A percentile compares a stretch with the other conserved stretches of the same genome.
Conservation (phyloP, 2,888 invertebrate species). For the Chaitophorus viminalis region DNA sequence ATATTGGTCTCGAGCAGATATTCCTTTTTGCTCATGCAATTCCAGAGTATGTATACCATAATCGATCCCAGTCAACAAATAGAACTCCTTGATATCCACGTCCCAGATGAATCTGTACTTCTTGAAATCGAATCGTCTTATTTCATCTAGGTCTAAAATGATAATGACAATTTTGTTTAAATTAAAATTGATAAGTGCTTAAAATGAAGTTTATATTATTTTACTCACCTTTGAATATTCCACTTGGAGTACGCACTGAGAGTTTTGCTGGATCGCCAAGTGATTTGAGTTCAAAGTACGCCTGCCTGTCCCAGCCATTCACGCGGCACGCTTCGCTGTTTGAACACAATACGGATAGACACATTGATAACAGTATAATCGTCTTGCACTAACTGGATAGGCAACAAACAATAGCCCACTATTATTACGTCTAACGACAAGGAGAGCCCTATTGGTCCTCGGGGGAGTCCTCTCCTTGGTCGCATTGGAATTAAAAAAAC, state of each 20-base stretch:
- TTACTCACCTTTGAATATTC: conserved; percentile 68
- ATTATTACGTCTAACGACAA: conserved; percentile 59
- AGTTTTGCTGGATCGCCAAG: conserved; percentile 66
- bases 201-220: conserved; percentile 9
- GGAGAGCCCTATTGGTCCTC: conserved; percentile 60
- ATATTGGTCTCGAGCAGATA: conserved; percentile 73
- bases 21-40: conserved; percentile 74
- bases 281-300: conserved; percentile 66
- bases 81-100: conserved; percentile 74
- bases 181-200: conserved; percentile 2
- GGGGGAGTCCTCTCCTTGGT: conserved; percentile 61
- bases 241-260: conserved; percentile 68
- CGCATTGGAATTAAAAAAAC: conserved; percentile 52
- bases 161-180: neutral
- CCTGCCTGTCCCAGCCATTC: conserved; percentile 64
- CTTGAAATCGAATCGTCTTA: conserved; percentile 82
- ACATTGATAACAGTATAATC: conserved; percentile 62
- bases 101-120: conserved; percentile 88
- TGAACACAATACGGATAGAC: conserved; percentile 63
- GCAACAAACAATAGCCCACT: conserved; percentile 60
- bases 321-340: conserved; percentile 63
- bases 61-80: conserved; percentile 80
- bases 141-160: conserved; percentile 69
- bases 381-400: conserved; percentile 63
- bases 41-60: conserved; percentile 74